These are phyloP conservation scores for Zaprionus nigranus DNA, from an alignment of 1,140 invertebrate genomes.

Conservation along the genomic window DNA sequence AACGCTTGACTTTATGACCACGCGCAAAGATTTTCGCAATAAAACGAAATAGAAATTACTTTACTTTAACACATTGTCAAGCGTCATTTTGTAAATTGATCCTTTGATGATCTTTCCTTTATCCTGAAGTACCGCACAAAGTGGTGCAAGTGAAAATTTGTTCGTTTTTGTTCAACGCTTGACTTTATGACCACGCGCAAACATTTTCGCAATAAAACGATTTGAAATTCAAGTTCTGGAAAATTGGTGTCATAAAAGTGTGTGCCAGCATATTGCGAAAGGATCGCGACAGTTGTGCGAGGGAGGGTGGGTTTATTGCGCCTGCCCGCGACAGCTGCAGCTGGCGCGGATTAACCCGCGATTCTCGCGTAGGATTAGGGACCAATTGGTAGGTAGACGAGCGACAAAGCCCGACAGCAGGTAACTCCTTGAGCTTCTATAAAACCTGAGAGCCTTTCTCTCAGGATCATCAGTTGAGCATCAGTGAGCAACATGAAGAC, in stretches of 20 bases:
- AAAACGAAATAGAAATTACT: background rate
- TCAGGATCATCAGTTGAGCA: constrained; percentile 13
- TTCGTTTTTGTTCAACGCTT: background rate
- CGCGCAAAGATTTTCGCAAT: background rate
- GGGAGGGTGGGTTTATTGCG: background rate
- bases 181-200: constrained; percentile 4
- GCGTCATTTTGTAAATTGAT: background rate
- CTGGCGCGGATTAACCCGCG: constrained; percentile 37
- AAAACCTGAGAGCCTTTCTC: constrained; percentile 14
- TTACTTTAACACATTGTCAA: background rate
- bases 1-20: background rate
- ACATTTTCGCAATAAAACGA: constrained; percentile 4
- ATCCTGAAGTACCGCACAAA: background rate
- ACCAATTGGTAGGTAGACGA: constrained; percentile 56
- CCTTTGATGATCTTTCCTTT: background rate
- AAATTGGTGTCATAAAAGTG: constrained; percentile 13
- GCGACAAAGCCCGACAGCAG: background rate
- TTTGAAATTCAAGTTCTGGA: background rate
- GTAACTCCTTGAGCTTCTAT: constrained; percentile 38
- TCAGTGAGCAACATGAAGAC: constrained; percentile 26
- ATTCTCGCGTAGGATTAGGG: constrained; percentile 37
- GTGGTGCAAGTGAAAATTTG: background rate
- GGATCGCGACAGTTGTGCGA: constrained; percentile 1
- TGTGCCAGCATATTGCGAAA: too few species aligned
- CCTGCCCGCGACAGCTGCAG: too few species aligned